Evolutionary conservation across 2,888 invertebrate species (phyloP).

Genomic region (Agonopterix heracliana): DNA sequence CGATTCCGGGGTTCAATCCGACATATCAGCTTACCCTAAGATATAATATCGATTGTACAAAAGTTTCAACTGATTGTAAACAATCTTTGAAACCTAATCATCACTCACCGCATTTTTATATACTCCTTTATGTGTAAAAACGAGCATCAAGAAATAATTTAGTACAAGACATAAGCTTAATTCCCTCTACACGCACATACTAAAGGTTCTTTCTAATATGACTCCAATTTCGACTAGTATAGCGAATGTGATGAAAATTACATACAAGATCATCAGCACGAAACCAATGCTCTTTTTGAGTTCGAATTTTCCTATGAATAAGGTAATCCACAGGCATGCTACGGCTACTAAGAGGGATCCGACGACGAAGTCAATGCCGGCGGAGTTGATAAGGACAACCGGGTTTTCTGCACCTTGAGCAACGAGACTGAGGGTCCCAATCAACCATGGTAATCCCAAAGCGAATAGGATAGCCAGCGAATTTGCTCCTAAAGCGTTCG

Average conservation of each 20-base stretch:
- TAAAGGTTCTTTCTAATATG: conserved; percentile 47
- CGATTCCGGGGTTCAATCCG: neutral
- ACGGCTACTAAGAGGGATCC: conserved; percentile 86
- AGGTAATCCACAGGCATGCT: conserved; percentile 79
- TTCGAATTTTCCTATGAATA: conserved; percentile 82
- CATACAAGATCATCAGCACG: conserved; percentile 80
- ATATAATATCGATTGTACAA: neutral
- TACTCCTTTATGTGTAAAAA: neutral
- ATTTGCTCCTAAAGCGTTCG: conserved; percentile 91
- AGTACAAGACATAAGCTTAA: no score
- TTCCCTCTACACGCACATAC: no score
- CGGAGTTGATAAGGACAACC: conserved; percentile 82
- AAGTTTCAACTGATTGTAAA: neutral
- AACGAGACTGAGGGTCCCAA: conserved; percentile 79
- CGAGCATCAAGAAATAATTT: neutral
- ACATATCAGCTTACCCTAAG: no score
- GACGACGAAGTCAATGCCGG: conserved; percentile 88
- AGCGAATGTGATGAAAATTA: conserved; percentile 83
- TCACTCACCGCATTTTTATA: neutral
- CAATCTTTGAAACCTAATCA: neutral
- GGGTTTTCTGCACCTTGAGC: conserved; percentile 59
- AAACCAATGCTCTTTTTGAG: conserved; percentile 82
- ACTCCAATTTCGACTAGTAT: conserved; percentile 87
- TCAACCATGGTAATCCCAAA: conserved; percentile 89
- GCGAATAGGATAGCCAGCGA: conserved; percentile 90